A percentile compares a stretch with the other conserved stretches of the same genome.
phyloP scores from a whole-genome alignment of 2,797 vertebrate species.

The Sebastes taczanowskii region DNA sequence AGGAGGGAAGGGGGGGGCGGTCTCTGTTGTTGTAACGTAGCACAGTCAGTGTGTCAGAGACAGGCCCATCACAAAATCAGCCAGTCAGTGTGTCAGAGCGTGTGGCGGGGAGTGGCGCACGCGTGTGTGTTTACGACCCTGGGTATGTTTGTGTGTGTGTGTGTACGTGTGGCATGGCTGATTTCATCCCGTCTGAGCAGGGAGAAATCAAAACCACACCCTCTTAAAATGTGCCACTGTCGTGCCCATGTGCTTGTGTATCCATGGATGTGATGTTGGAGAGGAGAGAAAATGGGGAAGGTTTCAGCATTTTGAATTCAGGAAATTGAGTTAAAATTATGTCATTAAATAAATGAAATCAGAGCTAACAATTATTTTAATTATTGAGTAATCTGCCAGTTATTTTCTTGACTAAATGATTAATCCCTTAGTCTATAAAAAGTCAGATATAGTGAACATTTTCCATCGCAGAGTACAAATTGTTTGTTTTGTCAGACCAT shows the following conservation, averaged over 20 bases:
- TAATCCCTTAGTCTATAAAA: background rate
- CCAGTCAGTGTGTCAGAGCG: conserved; percentile 71
- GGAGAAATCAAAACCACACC: conserved; percentile 64
- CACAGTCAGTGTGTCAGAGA: conserved; percentile 78
- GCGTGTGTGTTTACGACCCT: conserved; percentile 46
- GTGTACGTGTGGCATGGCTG: conserved; percentile 38
- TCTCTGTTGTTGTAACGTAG: conserved; percentile 67
- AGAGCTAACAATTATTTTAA: background rate
- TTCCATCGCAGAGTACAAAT: too few relatives aligned
- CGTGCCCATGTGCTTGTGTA: conserved; percentile 11
- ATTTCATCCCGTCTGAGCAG: conserved; percentile 49
- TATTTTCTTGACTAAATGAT: background rate
- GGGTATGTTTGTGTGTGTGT: conserved; percentile 9
- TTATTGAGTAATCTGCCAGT: background rate
- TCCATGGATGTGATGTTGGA: conserved; percentile 21
- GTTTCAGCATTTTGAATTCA: background rate
- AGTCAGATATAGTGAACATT: background rate
- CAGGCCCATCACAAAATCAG: conserved; percentile 71
- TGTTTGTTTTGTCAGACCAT: background rate
- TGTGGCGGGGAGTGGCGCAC: conserved; percentile 38
- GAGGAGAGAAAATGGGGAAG: conserved; percentile 30
- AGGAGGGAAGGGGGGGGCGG: conserved; percentile 42
- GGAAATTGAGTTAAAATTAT: background rate
- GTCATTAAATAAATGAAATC: background rate
- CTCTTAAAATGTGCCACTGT: conserved; percentile 52